Evolutionary conservation across 2,888 invertebrate genomes (phyloP).

Genomic region (Thyatira batis): DNA sequence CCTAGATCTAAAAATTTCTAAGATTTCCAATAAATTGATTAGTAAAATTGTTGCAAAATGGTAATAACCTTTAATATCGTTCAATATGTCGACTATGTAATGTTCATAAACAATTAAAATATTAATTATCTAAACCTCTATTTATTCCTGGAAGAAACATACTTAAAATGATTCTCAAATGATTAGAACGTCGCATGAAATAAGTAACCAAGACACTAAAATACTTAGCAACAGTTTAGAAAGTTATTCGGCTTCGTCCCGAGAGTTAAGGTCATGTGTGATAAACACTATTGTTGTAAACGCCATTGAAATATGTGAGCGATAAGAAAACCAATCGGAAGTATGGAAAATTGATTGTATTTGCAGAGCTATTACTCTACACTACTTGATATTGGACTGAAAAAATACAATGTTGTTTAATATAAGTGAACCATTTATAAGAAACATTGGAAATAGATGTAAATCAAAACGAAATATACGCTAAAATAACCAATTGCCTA

Average conservation of each 20-base stretch:
- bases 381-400: not conserved
- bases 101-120: too few relatives aligned
- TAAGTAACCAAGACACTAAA: not conserved
- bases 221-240: slow-evolving; percentile 4
- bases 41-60: too few relatives aligned
- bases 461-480: too few relatives aligned
- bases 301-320: not conserved
- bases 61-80: too few relatives aligned
- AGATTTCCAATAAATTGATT: too few relatives aligned
- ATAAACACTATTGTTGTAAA: slow-evolving; percentile 2
- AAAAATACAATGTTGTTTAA: not conserved
- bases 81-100: too few relatives aligned
- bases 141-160: too few relatives aligned
- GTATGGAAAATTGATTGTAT: not conserved
- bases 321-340: not conserved
- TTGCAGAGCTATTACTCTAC: not conserved
- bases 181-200: not conserved
- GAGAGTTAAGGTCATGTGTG: slow-evolving; percentile 2
- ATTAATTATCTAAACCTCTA: not conserved
- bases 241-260: slow-evolving; percentile 6
- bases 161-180: not conserved
- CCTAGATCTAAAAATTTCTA: too few relatives aligned
- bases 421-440: not conserved
- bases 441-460: too few relatives aligned
- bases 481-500: too few relatives aligned